Percentiles rank a stretch among this genome's conserved stretches.
These are phyloP conservation scores for Ylistrum balloti DNA, from an alignment of 1,140 invertebrate species.

Conservation along the genomic window DNA sequence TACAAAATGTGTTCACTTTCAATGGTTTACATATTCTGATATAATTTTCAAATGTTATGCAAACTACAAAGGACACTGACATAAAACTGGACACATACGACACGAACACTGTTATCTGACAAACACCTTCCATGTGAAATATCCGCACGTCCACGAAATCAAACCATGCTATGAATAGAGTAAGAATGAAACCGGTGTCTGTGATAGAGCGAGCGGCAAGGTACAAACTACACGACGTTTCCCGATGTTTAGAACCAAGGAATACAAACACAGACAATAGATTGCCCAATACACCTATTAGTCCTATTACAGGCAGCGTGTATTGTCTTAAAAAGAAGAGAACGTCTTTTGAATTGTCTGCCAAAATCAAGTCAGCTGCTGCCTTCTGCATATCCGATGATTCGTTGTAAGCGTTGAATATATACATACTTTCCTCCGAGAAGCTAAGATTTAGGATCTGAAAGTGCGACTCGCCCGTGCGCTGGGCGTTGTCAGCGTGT, in stretches of 20 bases:
- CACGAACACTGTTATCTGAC: conserved; percentile 77
- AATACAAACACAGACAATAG: conserved; percentile 63
- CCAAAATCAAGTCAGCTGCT: not conserved
- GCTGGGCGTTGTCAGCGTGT: not conserved
- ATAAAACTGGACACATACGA: conserved; percentile 77
- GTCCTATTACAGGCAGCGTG: conserved; percentile 66
- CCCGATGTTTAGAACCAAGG: conserved; percentile 55
- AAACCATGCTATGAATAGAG: conserved; percentile 83
- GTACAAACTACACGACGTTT: conserved; percentile 69
- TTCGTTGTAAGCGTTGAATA: not conserved
- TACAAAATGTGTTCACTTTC: conserved; percentile 69
- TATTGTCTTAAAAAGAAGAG: conserved; percentile 52
- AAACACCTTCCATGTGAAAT: conserved; percentile 72
- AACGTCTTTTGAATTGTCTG: not conserved
- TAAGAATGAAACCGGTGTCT: conserved; percentile 67
- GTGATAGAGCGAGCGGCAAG: conserved; percentile 65
- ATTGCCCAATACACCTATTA: conserved; percentile 68
- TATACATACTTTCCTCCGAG: not conserved
- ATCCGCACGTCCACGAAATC: conserved; percentile 82
- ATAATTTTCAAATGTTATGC: conserved; percentile 71
- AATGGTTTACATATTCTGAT: conserved; percentile 76
- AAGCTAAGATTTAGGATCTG: not conserved
- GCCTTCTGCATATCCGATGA: not conserved
- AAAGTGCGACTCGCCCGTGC: not conserved
- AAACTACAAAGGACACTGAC: conserved; percentile 79